Base-by-base conservation (phyloP, 2,113 vertebrate genomes). In the Malaclemys terrapin region DNA sequence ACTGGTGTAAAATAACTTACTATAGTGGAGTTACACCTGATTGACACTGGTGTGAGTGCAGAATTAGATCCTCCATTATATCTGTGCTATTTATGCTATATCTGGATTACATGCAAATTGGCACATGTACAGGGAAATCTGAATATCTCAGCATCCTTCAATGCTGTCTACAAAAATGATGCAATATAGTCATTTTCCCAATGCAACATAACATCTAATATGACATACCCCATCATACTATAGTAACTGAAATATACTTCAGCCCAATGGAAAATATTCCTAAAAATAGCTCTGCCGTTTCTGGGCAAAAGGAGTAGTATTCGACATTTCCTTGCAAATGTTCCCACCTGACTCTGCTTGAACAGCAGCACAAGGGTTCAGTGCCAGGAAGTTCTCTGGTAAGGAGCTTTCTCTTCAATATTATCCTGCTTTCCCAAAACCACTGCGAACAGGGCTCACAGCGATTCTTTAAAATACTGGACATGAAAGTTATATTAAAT, bases 261-360 rank as follows among this genome's bases (percentile, higher is more conserved):
- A 97, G 98, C 96, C 97, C 91, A 94, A 98, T 97, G 95, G 97
- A 98, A 98, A 98, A 98, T 97, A 96, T 96, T 89, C 96, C 98
- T 98, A 98, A 98, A 98, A 98, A 98, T 98, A 98, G 96, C 97
- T 97, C 76, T 95, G 95, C 96, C 97, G 95, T 98, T 98, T 98
- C 98, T 98, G 98, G 97, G 97, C 94, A 98, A 98, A 98, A 98
- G 94, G 91, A 98, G 93, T 97, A 96, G 95, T 97, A 98, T 98
- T 98, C 96, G 88, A 98, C 97, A 97, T 98, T 98, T 98, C 96
- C 97, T 98, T 98, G 97, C 98, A 98, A 98, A 98, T 96, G 97
- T 97, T 98, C 97, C 98, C 96, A 98, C 98, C 98, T 98, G 98
- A 96, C 97, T 98, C 98, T 98, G 96, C 96, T 96, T 91, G 97